phyloP scores from a whole-genome alignment of 2,797 vertebrate species.

The Paramormyrops hopkinsi region DNA sequence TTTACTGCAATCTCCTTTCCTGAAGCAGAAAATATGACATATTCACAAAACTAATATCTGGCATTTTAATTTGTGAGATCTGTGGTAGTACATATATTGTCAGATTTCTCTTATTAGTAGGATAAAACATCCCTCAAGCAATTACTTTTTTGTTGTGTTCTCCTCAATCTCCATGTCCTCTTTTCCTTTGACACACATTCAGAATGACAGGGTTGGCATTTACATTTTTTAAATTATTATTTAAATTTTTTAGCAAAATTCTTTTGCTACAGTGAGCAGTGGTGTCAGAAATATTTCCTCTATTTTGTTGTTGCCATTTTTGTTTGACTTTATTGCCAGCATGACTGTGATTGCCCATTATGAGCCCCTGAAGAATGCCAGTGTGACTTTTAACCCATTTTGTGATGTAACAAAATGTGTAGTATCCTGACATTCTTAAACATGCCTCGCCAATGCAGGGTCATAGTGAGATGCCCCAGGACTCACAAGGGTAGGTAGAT shows the following conservation, averaged over 20 bases:
- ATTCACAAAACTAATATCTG: slow-evolving; percentile 8
- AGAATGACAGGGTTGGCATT: background rate
- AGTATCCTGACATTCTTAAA: background rate
- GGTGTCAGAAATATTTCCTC: background rate
- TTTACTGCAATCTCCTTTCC: slow-evolving; percentile 4
- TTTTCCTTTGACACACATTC: slow-evolving; percentile 2
- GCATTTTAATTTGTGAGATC: background rate
- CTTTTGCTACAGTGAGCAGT: background rate
- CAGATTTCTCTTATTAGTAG: background rate
- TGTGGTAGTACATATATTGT: background rate
- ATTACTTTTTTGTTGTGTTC: background rate
- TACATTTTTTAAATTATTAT: background rate
- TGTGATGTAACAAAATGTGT: background rate
- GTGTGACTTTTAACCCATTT: background rate
- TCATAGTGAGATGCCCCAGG: background rate
- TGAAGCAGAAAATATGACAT: background rate
- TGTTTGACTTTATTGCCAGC: background rate
- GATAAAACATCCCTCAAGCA: background rate
- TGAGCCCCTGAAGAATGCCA: background rate
- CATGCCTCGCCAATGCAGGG: background rate
- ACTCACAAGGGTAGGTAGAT: background rate
- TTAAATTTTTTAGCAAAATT: background rate
- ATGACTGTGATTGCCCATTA: background rate
- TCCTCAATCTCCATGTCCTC: background rate
- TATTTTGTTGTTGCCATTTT: background rate